phyloP scores from a whole-genome alignment of 2,797 vertebrate species.

The Pipistrellus nathusii region DNA sequence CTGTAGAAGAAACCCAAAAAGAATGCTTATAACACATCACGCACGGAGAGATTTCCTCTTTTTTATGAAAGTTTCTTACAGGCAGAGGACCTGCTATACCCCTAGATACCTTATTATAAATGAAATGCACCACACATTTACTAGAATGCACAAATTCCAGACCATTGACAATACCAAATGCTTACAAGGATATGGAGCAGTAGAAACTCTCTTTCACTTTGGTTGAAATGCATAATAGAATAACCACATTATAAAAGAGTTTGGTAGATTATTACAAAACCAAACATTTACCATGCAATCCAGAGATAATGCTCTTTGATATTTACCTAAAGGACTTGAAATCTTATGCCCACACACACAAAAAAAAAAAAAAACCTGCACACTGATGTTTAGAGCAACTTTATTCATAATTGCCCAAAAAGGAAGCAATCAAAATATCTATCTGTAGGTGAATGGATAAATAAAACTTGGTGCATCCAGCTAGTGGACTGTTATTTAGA shows the following conservation, averaged over 20 bases:
- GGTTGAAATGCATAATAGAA: too few species aligned
- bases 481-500: not conserved
- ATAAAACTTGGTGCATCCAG: not conserved
- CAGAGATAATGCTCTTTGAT: not conserved
- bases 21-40: too few species aligned
- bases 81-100: too few species aligned
- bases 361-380: not conserved
- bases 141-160: not conserved
- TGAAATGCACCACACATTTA: not conserved
- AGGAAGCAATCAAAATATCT: not conserved
- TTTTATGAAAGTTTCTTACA: too few species aligned
- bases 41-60: too few species aligned
- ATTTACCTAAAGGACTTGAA: not conserved
- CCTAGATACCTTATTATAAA: not conserved
- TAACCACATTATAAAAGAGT: too few species aligned
- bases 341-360: not conserved
- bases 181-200: not conserved
- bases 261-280: not conserved
- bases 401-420: not conserved
- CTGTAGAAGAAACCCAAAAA: too few species aligned
- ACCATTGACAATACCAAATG: not conserved
- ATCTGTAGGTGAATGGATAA: not conserved
- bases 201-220: too few species aligned
- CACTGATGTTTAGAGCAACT: not conserved
- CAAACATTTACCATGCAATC: not conserved